phyloP scores from a whole-genome alignment of 2,888 invertebrate species.

The Marasmarcha lunaedactyla region DNA sequence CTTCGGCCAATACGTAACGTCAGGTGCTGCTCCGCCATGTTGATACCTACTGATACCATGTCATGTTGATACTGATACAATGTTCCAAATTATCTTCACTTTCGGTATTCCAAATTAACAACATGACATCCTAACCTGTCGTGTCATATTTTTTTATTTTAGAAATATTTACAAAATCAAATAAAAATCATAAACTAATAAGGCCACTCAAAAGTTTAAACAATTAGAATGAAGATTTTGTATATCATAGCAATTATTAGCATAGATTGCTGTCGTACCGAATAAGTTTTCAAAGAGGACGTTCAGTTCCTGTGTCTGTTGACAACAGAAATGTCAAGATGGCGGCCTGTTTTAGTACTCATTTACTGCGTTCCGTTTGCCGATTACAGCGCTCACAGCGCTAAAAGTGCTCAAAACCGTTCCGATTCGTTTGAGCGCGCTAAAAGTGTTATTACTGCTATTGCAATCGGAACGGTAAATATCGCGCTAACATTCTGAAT shows the following conservation, averaged over 20 bases:
- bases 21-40: too few relatives aligned
- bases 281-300: constrained; percentile 1
- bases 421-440: too few relatives aligned
- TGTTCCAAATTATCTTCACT: constrained; percentile 1
- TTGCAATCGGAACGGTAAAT: too few relatives aligned
- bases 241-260: constrained; percentile 2
- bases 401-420: too few relatives aligned
- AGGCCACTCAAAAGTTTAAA: neutral
- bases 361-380: too few relatives aligned
- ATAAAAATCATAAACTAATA: neutral
- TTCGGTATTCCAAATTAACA: constrained; percentile 2
- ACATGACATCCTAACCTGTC: neutral
- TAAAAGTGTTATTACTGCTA: too few relatives aligned
- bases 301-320: constrained; percentile 1
- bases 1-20: too few relatives aligned
- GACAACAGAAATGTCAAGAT: constrained; percentile 6
- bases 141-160: constrained; percentile 2
- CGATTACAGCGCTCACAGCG: too few relatives aligned
- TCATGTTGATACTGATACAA: too few relatives aligned
- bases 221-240: constrained; percentile 3
- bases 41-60: too few relatives aligned
- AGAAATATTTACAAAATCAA: constrained; percentile 1
- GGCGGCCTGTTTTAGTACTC: constrained; percentile 5
- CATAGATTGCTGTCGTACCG: constrained; percentile 5
- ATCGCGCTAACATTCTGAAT: too few relatives aligned